Conservation (phyloP, 2,797 vertebrate genomes). For the Gallinago nigripennis region DNA sequence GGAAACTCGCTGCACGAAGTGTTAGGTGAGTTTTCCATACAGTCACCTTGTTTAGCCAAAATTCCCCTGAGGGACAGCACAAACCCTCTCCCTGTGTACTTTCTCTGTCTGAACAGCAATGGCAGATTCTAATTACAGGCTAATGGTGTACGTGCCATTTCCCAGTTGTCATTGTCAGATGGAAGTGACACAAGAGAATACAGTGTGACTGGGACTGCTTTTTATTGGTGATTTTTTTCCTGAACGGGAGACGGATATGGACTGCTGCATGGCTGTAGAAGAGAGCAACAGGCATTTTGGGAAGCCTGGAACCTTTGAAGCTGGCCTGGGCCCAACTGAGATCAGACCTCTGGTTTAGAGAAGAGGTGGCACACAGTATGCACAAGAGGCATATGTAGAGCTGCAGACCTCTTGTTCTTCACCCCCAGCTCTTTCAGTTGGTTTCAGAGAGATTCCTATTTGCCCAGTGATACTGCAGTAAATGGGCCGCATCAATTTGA, state of each 20-base stretch:
- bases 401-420: background rate
- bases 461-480: background rate
- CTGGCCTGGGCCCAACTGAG: background rate
- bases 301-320: background rate
- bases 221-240: background rate
- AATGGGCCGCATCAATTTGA: background rate
- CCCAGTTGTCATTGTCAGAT: background rate
- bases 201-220: background rate
- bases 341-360: background rate
- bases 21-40: background rate
- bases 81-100: background rate
- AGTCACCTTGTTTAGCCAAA: background rate
- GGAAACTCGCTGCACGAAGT: rapidly evolving
- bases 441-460: background rate
- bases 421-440: background rate
- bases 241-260: background rate
- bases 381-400: background rate
- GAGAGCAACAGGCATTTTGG: background rate
- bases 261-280: background rate
- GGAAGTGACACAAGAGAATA: background rate
- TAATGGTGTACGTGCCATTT: rapidly evolving
- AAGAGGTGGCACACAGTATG: background rate
- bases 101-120: background rate
- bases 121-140: background rate
- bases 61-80: background rate